phyloP scores from a whole-genome alignment of 92 coral and sea anemone genomes.

The Metridium senile region DNA sequence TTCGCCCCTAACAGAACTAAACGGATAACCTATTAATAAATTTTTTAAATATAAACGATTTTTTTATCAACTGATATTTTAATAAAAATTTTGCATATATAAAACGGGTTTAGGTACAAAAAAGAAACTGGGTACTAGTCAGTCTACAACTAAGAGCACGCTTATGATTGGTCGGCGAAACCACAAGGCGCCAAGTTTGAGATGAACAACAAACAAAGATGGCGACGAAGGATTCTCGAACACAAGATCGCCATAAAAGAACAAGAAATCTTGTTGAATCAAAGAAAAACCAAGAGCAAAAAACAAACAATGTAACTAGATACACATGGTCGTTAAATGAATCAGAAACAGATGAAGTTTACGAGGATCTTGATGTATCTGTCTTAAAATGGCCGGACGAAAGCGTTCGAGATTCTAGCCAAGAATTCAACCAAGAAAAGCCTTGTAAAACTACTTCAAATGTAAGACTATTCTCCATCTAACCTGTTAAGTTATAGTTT shows the following conservation, averaged over 20 bases:
- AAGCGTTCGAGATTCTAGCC: slow-evolving; percentile 78
- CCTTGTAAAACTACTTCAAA: slow-evolving; percentile 6
- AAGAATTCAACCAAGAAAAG: slow-evolving; percentile 41
- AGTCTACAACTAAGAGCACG: too few relatives aligned
- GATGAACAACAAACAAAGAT: slow-evolving; percentile 21
- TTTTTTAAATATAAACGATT: too few relatives aligned
- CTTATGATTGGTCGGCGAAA: slow-evolving; percentile 21
- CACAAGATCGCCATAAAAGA: slow-evolving; percentile 27
- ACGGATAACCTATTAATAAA: too few relatives aligned
- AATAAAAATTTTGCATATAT: too few relatives aligned
- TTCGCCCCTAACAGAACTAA: too few relatives aligned
- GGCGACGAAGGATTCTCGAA: slow-evolving; percentile 21
- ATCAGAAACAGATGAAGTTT: slow-evolving; percentile 53
- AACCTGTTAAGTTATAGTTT: not conserved
- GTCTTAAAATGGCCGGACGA: slow-evolving; percentile 89
- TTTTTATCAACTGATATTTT: too few relatives aligned
- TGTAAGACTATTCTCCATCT: not conserved
- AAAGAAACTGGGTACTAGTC: slow-evolving; percentile 2
- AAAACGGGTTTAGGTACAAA: too few relatives aligned
- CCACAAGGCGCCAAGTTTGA: slow-evolving; percentile 47
- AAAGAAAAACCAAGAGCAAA: slow-evolving; percentile 8
- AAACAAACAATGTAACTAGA: slow-evolving; percentile 21
- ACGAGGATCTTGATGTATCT: slow-evolving; percentile 66
- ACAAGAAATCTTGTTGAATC: slow-evolving; percentile 27
- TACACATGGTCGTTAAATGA: slow-evolving; percentile 41